A percentile compares a stretch with the other conserved stretches of the same genome.
These are phyloP conservation scores for Pontoporia blainvillei DNA, from an alignment of 2,113 vertebrate genomes.

Conservation along the genomic window DNA sequence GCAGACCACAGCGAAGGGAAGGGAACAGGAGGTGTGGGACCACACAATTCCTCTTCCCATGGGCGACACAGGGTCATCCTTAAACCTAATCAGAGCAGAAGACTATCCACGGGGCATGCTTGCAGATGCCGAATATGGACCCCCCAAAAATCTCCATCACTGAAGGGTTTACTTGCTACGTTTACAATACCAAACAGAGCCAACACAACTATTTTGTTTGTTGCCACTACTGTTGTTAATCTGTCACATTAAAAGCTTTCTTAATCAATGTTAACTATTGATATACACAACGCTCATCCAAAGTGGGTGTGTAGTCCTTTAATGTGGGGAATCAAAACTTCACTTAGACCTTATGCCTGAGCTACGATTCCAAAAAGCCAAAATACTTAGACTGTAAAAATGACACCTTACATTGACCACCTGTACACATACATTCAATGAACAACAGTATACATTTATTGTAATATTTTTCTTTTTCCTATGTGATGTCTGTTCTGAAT, in stretches of 20 bases:
- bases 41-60: not conserved
- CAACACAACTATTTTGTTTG: too few relatives aligned
- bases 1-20: not conserved
- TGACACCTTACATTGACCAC: not conserved
- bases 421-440: not conserved
- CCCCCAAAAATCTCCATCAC: not conserved
- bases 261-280: not conserved
- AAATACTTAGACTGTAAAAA: not conserved
- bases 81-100: not conserved
- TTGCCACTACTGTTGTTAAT: not conserved
- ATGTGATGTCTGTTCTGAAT: not conserved
- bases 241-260: not conserved
- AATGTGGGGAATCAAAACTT: not conserved
- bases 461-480: not conserved
- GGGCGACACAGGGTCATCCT: not conserved
- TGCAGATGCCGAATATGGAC: not conserved
- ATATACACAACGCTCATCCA: not conserved
- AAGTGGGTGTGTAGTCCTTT: not conserved
- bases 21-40: fast-evolving
- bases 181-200: not conserved
- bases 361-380: not conserved
- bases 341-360: not conserved
- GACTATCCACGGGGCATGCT: too few relatives aligned
- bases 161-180: not conserved
- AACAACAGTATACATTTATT: not conserved